Conservation (phyloP, 2,797 vertebrate genomes). For the Trichosurus vulpecula region DNA sequence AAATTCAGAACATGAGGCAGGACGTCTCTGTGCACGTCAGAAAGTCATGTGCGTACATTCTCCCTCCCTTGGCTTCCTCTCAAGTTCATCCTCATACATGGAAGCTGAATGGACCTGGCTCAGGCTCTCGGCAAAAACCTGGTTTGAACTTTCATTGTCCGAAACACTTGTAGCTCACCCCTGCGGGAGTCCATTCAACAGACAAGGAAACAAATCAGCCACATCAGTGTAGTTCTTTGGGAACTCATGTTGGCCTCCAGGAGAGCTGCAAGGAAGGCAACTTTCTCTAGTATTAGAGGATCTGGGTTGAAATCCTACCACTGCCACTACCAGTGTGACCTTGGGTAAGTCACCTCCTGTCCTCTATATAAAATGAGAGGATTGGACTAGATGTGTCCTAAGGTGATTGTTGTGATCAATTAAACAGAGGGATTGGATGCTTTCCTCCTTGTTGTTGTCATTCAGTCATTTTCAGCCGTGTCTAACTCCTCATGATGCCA, state of each 20-base stretch:
- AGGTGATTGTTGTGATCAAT: background rate
- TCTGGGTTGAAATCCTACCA: background rate
- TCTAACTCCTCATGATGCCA: background rate
- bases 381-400: background rate
- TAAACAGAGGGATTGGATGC: background rate
- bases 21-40: constrained; percentile 54
- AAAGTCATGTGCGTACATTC: constrained; percentile 8
- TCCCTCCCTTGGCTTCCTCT: constrained; percentile 20
- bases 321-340: background rate
- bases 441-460: background rate
- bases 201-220: constrained; percentile 39
- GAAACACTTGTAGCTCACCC: constrained; percentile 57
- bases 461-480: background rate
- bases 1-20: constrained; percentile 26
- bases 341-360: background rate
- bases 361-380: background rate
- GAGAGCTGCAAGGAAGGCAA: background rate
- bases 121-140: background rate
- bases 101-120: background rate
- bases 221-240: no score
- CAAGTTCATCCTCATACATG: background rate
- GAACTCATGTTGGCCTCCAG: fast-evolving
- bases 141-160: constrained; percentile 25
- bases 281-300: background rate
- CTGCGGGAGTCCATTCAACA: constrained; percentile 42